Percentiles rank a stretch among this genome's conserved stretches.
Conservation (phyloP, 1,140 invertebrate genomes). For the Leptinotarsa texana region DNA sequence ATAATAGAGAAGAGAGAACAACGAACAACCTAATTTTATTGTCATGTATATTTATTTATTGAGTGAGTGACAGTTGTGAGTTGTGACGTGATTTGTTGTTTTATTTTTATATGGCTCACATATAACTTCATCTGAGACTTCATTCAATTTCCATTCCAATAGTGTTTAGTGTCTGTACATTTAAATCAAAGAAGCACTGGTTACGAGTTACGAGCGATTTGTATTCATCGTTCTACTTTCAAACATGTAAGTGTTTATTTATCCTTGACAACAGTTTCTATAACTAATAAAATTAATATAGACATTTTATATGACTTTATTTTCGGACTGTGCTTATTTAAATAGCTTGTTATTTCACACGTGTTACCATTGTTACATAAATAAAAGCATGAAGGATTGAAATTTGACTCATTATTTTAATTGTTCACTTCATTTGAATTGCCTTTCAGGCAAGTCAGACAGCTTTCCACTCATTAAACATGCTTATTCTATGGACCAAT, state of each 20-base stretch:
- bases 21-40: too few relatives aligned
- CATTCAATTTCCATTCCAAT: not conserved
- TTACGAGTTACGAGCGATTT: not conserved
- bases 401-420: conserved; percentile 24
- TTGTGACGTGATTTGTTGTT: not conserved
- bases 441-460: conserved; percentile 21
- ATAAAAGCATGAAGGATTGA: conserved; percentile 29
- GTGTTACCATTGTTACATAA: conserved; percentile 20
- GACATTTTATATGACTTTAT: conserved; percentile 15
- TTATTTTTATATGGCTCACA: not conserved
- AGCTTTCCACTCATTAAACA: conserved; percentile 20
- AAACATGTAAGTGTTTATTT: conserved; percentile 14
- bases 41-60: too few relatives aligned
- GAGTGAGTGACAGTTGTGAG: not conserved
- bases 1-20: too few relatives aligned
- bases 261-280: conserved; percentile 3
- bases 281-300: conserved; percentile 5
- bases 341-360: conserved; percentile 21
- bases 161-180: not conserved
- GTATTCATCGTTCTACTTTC: not conserved
- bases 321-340: conserved; percentile 23
- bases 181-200: not conserved
- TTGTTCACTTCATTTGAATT: conserved; percentile 24
- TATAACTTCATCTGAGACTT: too few relatives aligned
- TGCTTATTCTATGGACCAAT: conserved; percentile 52